Evolutionary conservation across 2,888 invertebrate species (phyloP).

Genomic region (Parthenolecanium corni): DNA sequence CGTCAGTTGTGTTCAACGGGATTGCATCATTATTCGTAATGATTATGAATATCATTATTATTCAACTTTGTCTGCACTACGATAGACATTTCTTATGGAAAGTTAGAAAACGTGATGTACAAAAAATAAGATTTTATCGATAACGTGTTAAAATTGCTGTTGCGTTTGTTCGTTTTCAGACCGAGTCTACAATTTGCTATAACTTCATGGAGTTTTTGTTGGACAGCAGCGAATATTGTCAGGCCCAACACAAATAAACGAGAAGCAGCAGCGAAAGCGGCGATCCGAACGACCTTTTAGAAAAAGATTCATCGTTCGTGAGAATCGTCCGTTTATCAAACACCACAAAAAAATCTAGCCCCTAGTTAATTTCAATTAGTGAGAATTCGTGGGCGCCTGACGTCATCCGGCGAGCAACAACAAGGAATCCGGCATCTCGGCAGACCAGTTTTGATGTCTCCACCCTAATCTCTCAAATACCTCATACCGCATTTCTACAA

Average conservation of each 20-base stretch:
- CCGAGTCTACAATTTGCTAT: slow-evolving; percentile 25
- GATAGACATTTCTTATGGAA: too few species aligned
- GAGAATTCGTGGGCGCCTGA: slow-evolving; percentile 30
- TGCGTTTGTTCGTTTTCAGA: slow-evolving; percentile 15
- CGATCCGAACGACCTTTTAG: too few species aligned
- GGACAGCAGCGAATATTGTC: slow-evolving; percentile 97
- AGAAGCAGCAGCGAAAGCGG: slow-evolving; percentile 8
- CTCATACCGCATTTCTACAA: too few species aligned
- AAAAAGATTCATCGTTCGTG: too few species aligned
- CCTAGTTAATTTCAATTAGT: not conserved
- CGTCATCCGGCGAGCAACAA: slow-evolving; percentile 35
- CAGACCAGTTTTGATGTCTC: slow-evolving; percentile 31
- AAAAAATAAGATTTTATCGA: too few species aligned
- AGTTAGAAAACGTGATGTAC: too few species aligned
- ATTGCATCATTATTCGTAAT: too few species aligned
- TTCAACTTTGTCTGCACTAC: too few species aligned
- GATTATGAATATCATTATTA: too few species aligned
- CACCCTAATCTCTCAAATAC: too few species aligned
- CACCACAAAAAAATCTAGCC: too few species aligned
- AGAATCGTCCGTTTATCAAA: not conserved
- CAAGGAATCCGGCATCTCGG: slow-evolving; percentile 33
- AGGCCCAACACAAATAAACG: slow-evolving; percentile 93
- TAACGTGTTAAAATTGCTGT: not conserved
- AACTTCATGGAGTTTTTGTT: slow-evolving; percentile 91
- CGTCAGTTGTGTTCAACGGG: too few species aligned